Evolutionary conservation across 2,113 vertebrate genomes (phyloP).

Genomic region (Propithecus coquereli): DNA sequence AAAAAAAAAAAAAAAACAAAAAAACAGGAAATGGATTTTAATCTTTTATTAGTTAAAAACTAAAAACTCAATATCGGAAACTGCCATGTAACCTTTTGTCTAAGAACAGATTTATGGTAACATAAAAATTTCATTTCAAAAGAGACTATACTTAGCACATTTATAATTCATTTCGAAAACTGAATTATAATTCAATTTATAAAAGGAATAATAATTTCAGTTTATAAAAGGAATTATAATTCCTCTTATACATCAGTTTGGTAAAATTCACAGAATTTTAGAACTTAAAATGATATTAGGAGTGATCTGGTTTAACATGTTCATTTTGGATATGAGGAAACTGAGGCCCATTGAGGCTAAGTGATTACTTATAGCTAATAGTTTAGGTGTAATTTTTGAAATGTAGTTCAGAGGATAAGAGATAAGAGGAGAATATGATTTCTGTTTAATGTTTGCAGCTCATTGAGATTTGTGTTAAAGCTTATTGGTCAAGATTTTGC

Average conservation of each 20-base stretch:
- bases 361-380: not conserved
- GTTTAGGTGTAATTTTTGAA: not conserved
- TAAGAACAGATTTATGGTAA: not conserved
- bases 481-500: not conserved
- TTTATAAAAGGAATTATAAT: too few relatives aligned
- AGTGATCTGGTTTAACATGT: not conserved
- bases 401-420: not conserved
- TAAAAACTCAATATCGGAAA: slow-evolving; percentile 18
- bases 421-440: not conserved
- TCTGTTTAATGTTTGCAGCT: not conserved
- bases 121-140: not conserved
- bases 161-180: slow-evolving; percentile 28
- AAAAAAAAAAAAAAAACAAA: too few relatives aligned
- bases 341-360: not conserved
- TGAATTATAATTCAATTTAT: not conserved
- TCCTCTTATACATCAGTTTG: not conserved
- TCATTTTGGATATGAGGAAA: slow-evolving; percentile 25
- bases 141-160: not conserved
- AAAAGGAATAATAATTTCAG: not conserved
- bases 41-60: not conserved
- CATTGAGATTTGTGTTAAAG: not conserved
- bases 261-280: slow-evolving; percentile 17
- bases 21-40: not conserved
- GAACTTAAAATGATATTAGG: not conserved
- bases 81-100: not conserved